Conservation (phyloP, 2,797 vertebrate genomes). For the Microhierax caerulescens region DNA sequence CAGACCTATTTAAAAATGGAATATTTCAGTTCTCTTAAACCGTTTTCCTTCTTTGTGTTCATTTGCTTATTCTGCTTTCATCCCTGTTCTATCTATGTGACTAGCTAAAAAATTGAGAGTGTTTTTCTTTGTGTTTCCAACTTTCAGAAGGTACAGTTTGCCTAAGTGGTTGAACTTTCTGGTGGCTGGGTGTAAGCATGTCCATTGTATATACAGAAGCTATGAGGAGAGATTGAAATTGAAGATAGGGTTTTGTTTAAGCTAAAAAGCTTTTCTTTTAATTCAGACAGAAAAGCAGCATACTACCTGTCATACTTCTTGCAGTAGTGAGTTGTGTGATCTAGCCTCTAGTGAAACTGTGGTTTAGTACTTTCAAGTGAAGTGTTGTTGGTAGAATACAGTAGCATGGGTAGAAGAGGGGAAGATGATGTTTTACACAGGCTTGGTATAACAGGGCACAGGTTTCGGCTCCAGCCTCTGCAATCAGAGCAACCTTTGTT, state of each 20-base stretch:
- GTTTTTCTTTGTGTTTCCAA: background rate
- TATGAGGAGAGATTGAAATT: background rate
- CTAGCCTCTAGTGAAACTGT: background rate
- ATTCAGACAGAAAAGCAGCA: background rate
- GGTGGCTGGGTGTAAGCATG: background rate
- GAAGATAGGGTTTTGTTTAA: background rate
- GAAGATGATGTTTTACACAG: background rate
- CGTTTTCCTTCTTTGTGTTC: background rate
- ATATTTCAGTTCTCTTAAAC: background rate
- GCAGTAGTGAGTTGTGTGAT: background rate
- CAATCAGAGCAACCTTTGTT: slow-evolving; percentile 47
- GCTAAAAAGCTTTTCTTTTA: background rate
- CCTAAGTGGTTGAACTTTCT: background rate
- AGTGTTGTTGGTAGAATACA: background rate
- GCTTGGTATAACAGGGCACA: background rate
- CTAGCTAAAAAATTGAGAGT: background rate
- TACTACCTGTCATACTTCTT: background rate
- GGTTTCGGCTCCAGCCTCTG: background rate
- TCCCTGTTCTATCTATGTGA: background rate
- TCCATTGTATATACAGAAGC: background rate
- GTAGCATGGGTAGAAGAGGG: background rate
- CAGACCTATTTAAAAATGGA: background rate
- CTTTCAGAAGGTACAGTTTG: background rate
- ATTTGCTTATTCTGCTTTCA: background rate
- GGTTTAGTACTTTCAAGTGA: background rate